phyloP scores from a whole-genome alignment of 2,797 vertebrate genomes.

The Pampus argenteus region DNA sequence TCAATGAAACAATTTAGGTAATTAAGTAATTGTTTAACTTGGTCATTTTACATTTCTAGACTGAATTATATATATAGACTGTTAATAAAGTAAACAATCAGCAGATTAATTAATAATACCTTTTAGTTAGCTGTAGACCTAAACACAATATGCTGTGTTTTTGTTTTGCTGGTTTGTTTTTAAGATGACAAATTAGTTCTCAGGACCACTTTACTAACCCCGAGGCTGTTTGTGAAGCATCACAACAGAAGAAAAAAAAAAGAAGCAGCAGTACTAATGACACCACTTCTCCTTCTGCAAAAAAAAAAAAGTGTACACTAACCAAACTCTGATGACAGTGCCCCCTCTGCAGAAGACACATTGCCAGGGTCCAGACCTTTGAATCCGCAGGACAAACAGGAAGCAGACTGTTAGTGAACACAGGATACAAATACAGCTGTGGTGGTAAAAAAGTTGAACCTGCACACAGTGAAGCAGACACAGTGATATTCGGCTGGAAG shows the following conservation, averaged over 20 bases:
- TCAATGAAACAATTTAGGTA: too few relatives aligned
- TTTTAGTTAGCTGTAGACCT: neutral
- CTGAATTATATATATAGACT: too few relatives aligned
- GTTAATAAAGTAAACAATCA: neutral
- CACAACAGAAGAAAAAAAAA: neutral
- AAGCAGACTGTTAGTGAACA: neutral
- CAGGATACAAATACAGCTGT: neutral
- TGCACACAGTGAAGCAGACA: neutral
- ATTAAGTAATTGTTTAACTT: too few relatives aligned
- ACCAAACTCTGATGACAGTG: neutral
- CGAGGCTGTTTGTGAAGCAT: neutral
- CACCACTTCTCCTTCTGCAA: conserved; percentile 11
- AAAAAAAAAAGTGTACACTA: neutral
- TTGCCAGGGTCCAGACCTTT: too few relatives aligned
- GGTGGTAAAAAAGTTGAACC: neutral
- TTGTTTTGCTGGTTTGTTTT: neutral
- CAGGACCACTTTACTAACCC: neutral
- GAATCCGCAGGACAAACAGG: neutral
- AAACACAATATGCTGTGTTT: neutral
- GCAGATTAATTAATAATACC: too few relatives aligned
- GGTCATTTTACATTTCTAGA: too few relatives aligned
- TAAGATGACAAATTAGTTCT: neutral
- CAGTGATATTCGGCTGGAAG: neutral
- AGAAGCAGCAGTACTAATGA: conserved; percentile 19
- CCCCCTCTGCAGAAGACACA: neutral